Base-by-base conservation (phyloP, 2,113 vertebrate species). In the Corythaixoides concolor region DNA sequence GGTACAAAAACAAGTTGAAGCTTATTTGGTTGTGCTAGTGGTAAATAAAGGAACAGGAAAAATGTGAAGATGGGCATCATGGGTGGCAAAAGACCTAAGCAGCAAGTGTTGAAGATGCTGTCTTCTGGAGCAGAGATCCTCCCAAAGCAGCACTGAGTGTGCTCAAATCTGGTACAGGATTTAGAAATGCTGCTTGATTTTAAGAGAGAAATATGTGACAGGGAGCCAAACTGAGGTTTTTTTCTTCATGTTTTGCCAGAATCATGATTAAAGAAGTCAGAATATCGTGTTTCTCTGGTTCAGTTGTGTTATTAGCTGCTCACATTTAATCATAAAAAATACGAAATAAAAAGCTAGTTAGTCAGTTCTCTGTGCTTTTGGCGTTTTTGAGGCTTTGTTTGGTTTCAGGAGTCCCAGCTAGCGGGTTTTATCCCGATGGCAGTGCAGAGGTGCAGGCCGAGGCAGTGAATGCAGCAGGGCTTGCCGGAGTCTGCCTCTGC, bases 201-300 rank as follows among this genome's bases (percentile, higher is more conserved):
- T 56, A 63, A 88, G 19, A 68, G 26, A 69, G 18, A 75, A 86
- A 68, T 45, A 80, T 4, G 32, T 74, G 55, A 70, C 50, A 64
- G 7, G 28, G n/a, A 95, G 73, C 52, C 85, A 90, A 63, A 77
- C 7, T 47, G 26, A 50, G 49, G 0, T 7, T 70, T 91, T 63
- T 47, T 63, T 26, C 33, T 90, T 92, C 27, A 37, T 90, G 37
- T 86, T 77, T 33, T 94, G 73, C 59, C 79, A 88, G 84, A 62
- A 37, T 60, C 15, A 53, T 73, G 69, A 88, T 85, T 86, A 91
- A 90, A 90, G 64, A 74, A 86, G 33, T 56, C 27, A 77, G 55
- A 64, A 7, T 21, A 47, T 27, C 41, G 15, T 39, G 28, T 64
- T 91, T 60, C 41, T 76, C 20, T 85, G 6, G 13, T 62, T 66